Conservation (phyloP, 2,797 vertebrate genomes). For the Hemitrygon akajei region DNA sequence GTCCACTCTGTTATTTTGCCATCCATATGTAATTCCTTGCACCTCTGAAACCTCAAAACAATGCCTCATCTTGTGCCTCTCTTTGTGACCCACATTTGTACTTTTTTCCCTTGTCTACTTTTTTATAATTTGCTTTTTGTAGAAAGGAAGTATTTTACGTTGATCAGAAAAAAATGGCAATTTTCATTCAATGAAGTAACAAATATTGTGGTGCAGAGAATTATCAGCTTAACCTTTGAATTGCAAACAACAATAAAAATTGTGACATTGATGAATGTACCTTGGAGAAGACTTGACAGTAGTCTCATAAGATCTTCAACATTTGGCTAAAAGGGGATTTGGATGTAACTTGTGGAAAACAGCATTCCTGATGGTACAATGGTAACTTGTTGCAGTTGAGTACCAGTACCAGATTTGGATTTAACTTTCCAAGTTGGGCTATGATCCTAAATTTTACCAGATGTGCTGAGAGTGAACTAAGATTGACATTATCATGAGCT, state of each 20-base stretch:
- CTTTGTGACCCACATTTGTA: background rate
- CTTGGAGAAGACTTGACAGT: background rate
- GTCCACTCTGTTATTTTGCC: background rate
- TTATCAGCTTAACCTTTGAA: background rate
- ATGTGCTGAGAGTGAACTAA: background rate
- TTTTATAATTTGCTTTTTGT: background rate
- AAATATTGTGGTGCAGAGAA: background rate
- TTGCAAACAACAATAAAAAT: background rate
- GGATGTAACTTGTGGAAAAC: background rate
- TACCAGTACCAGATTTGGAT: background rate
- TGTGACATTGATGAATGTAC: background rate
- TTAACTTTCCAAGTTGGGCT: background rate
- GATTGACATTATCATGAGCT: background rate
- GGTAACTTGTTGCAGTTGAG: background rate
- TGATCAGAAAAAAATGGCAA: too few relatives aligned
- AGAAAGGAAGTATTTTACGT: background rate
- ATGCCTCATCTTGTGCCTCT: background rate
- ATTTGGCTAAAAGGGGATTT: background rate
- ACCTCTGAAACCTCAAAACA: background rate
- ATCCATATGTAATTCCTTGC: background rate
- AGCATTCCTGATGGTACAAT: background rate
- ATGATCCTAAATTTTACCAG: background rate
- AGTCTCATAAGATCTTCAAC: background rate
- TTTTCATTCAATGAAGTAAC: background rate
- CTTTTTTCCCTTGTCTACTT: too few relatives aligned